Evolutionary conservation across 2,113 vertebrate genomes (phyloP), one percentile per base, ranked within the genome.

Genomic region (Barnardius zonarius): DNA sequence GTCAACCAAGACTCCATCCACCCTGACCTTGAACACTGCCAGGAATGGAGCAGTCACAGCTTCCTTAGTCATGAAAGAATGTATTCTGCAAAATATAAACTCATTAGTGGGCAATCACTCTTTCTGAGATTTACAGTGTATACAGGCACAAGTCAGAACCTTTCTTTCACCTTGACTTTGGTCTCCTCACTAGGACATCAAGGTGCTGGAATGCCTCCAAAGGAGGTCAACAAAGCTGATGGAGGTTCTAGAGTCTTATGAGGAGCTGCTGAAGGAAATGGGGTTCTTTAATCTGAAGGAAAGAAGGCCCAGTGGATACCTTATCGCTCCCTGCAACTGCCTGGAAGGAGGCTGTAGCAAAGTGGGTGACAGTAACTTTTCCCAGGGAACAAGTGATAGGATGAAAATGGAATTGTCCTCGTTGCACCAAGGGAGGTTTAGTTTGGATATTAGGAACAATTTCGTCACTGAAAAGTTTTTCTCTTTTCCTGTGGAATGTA

Each of bases 251-350:
- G 22, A 70, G 17, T 19, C 10, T 31, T 48, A 27, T n/a, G 51
- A 66, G 28, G 5, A 67, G 37, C 6, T 2, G 37, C 30, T 63
- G 52, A 52, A 27, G 43, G 43, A 83, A 57, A 12, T 57, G 33
- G 33, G 55, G 55, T n/a, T n/a, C 31, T 57, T 57, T 57, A 57
- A 22, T 23, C 33, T 57, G 55, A 57, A n/a, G 31, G 33, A 22
- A 57, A 57, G 33, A 57, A 57, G 33, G 31, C 55, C 14, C 33
- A 22, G 20, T 13, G 20, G 19, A 80, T 16, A 57, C 8, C 8
- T 74, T n/a, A 49, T 28, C 0, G 0, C 8, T 62, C 22, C 37
- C 15, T 55, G 31, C 5, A 44, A 5, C 20, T 35, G 5, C 13
- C 4, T 66, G 19, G 43, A 48, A 62, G 27, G 8, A 70, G 20